Evolutionary conservation across 2,797 vertebrate genomes (phyloP), one percentile per base, ranked within the genome.

Genomic region (Antrozous pallidus): DNA sequence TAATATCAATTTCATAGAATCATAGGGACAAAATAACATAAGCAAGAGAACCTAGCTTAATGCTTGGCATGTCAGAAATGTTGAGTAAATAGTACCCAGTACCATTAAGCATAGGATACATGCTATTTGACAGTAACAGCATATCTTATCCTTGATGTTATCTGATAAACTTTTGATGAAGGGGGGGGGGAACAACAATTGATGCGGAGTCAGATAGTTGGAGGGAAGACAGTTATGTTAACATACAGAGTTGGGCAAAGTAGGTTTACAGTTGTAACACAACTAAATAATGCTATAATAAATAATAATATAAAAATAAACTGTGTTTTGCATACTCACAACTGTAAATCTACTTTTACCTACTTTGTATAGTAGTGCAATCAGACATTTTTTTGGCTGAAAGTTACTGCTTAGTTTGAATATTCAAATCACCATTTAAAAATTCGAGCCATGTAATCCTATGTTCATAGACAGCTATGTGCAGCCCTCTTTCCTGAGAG

Each of bases 91-190:
- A 36, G n/a, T 28, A 47, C 42, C 33, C 56, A 17, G 40, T 73
- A 16, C 13, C 65, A 79, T 65, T 38, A 74, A 82, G 47, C 26
- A 83, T 42, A 38, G 80, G 70, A 85, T 61, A 31, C 3, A 51
- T 24, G n/a, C 22, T 89, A 38, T 42, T 47, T 71, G 54, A 33
- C 20, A 16, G 56, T 18, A 93, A 93, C 1, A 61, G 47, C 33
- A 63, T 51, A 79, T 69, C 51, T 75, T 90, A 88, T 42, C 18
- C 47, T 70, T 65, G 42, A 28, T 70, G 83, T 18, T 65, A 2
- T 33, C 31, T 47, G 36, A 81, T 28, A 90, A 90, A 90, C 61
- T 92, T 94, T 83, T 51, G 45, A 31, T 94, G 38, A 81, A 20
- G 10, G 8, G 22, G 10, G 8, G 22, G 33, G 71, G 7, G 20